Percentiles rank a stretch among this genome's conserved stretches.
These are phyloP conservation scores for Eupithecia subumbrata DNA, from an alignment of 2,888 invertebrate genomes.

Conservation along the genomic window DNA sequence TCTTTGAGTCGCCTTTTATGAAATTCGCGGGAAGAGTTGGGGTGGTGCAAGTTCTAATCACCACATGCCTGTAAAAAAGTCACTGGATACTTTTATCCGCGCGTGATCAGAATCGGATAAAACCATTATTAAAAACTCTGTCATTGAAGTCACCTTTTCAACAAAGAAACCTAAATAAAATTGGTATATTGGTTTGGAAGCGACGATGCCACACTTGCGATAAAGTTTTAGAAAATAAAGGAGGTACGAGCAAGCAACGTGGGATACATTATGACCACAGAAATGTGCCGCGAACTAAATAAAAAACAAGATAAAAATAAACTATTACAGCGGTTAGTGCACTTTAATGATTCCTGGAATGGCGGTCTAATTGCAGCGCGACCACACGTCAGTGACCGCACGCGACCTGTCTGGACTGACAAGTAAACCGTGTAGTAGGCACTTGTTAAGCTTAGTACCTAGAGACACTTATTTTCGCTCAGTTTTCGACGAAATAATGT, in stretches of 20 bases:
- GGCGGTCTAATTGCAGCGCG: background rate
- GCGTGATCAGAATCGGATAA: too few species aligned
- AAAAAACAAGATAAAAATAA: background rate
- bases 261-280: background rate
- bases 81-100: too few species aligned
- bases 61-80: too few species aligned
- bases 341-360: background rate
- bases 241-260: background rate
- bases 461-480: background rate
- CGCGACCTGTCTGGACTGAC: background rate
- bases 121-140: too few species aligned
- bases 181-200: background rate
- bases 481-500: background rate
- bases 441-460: background rate
- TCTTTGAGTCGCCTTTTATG: too few species aligned
- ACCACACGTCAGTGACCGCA: background rate
- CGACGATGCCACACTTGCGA: background rate
- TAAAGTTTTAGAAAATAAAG: background rate
- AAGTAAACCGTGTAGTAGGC: background rate
- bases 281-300: background rate
- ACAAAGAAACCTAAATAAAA: background rate
- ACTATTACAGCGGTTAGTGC: background rate
- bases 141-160: too few species aligned
- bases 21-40: too few species aligned
- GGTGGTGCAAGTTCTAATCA: too few species aligned